These are phyloP conservation scores for Rhea pennata DNA, from an alignment of 2,113 vertebrate species.

Conservation along the genomic window DNA sequence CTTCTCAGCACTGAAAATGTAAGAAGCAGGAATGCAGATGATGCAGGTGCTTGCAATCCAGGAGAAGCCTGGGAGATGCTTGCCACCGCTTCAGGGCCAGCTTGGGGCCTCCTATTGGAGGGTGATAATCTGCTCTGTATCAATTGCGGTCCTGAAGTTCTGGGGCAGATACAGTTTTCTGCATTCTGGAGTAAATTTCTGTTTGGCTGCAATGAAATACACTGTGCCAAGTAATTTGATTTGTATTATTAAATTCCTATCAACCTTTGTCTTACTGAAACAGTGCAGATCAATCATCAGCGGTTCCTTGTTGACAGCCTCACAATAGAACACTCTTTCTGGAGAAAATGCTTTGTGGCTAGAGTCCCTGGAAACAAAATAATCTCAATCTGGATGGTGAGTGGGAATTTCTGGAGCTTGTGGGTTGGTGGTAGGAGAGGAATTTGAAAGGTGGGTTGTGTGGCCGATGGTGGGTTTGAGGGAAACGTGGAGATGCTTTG, in stretches of 20 bases:
- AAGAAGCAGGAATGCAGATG: rapidly evolving
- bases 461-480: not conserved
- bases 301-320: not conserved
- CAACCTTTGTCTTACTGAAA: not conserved
- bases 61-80: not conserved
- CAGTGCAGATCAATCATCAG: not conserved
- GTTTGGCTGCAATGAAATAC: rapidly evolving
- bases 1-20: not conserved
- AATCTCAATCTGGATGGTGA: not conserved
- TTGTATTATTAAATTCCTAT: not conserved
- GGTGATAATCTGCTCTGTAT: not conserved
- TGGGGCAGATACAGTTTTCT: not conserved
- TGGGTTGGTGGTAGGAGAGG: not conserved
- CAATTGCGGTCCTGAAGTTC: not conserved
- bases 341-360: not conserved
- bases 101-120: not conserved
- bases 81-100: not conserved
- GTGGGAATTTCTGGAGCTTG: not conserved
- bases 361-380: not conserved
- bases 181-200: rapidly evolving
- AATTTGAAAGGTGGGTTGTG: not conserved
- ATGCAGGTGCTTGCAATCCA: not conserved
- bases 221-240: rapidly evolving
- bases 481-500: not conserved
- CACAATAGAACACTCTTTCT: not conserved